Base-by-base conservation (phyloP, 2,888 invertebrate genomes). In the Yponomeuta evonymella region DNA sequence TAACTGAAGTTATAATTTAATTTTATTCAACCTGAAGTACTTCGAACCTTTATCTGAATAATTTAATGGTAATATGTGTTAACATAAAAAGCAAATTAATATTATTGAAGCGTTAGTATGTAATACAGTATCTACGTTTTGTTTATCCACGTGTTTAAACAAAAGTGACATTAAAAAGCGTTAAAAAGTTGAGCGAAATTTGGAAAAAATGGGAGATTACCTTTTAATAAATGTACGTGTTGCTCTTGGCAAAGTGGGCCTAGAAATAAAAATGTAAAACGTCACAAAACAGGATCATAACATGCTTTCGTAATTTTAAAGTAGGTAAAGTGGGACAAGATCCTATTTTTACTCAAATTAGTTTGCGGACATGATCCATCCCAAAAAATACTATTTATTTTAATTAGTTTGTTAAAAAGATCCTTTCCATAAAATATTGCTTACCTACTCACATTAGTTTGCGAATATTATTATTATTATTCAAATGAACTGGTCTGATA, bases 151-250 rank as follows among this genome's bases (percentile, higher is more conserved):
- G 15, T 58, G 5, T 58, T 58, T 15, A 58, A 15, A 6, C 33
- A 65, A 65, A 33, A 65, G 30, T 65, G n/a, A 43, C 36, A 36
- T 67, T 67, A 67, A 23, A 51, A 69, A 69, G 33, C n/a, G 51
- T 23, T 29, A 30, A 29, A 12, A 11, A 30, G 48, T 69, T 69
- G 70, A 73, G 76, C 80, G 82, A 79, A 72, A 72, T 78, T 76
- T 76, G 83, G 77, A 80, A 81, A 78, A 77, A 83, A 83, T 83
- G 81, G 77, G 75, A 80, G 78, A 83, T 91, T 91, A 91, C 91
- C 90, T 89, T 90, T 86, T 95, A 96, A 94, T 93, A 96, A 94
- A 96, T 96, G 94, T 96, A 96, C 85, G 96, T 96, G 95, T 96
- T 95, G 94, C 96, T 96, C 95, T 94, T 94, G 93, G 94, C 93